Evolutionary conservation across 2,888 invertebrate species (phyloP).

Genomic region (Drosophila planitibia): DNA sequence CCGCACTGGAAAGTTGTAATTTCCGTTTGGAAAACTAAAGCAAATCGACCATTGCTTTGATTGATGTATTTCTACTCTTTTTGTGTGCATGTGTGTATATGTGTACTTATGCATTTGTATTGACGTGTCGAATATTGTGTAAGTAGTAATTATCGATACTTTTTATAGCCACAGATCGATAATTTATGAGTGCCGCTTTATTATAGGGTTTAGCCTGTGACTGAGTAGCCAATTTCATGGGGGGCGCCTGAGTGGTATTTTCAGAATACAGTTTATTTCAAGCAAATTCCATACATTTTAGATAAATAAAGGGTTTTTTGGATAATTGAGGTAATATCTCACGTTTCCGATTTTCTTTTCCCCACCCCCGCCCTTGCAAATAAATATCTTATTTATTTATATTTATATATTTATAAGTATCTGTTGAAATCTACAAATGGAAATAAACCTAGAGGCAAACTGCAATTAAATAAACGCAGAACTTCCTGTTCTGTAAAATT

Average conservation of each 20-base stretch:
- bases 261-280: not conserved
- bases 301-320: not conserved
- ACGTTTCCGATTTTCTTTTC: not conserved
- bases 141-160: conserved; percentile 1
- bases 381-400: not conserved
- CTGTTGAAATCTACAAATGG: not conserved
- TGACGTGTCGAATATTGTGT: not conserved
- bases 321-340: not conserved
- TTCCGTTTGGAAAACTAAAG: conserved; percentile 33
- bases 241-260: not conserved
- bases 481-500: not conserved
- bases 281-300: not conserved
- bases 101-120: conserved; percentile 11
- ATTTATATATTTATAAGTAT: not conserved
- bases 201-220: not conserved
- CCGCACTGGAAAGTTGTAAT: conserved; percentile 31
- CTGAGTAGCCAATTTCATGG: not conserved
- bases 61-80: conserved; percentile 26
- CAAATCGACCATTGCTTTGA: conserved; percentile 24
- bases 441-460: not conserved
- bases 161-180: not conserved
- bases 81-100: not conserved
- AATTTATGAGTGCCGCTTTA: not conserved
- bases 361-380: not conserved
- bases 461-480: not conserved